Evolutionary conservation across 2,113 vertebrate genomes (phyloP).

Genomic region (Uropsilus gracilis): DNA sequence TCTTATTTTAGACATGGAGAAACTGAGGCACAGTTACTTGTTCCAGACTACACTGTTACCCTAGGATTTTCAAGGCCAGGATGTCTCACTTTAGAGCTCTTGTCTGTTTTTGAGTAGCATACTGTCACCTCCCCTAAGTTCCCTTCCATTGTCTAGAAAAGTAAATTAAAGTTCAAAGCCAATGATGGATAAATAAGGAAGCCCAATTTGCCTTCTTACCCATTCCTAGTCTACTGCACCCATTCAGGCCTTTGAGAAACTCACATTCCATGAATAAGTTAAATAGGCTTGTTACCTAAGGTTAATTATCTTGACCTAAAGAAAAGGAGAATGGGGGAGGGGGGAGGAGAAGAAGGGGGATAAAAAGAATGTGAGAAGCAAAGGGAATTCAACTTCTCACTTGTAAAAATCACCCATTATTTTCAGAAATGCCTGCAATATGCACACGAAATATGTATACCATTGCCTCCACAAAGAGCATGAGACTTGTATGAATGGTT

Average conservation of each 20-base stretch:
- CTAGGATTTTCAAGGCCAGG: conserved; percentile 22
- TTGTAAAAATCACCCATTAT: background rate
- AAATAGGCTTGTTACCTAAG: conserved; percentile 7
- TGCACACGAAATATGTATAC: conserved; percentile 6
- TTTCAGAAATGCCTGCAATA: conserved; percentile 65
- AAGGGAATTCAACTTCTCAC: background rate
- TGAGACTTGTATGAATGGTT: conserved; percentile 32
- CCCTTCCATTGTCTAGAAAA: background rate
- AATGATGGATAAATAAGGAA: conserved; percentile 15
- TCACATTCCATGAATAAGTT: conserved; percentile 9
- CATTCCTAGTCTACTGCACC: background rate
- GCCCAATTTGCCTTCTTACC: background rate
- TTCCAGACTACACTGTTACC: background rate
- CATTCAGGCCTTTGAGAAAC: background rate
- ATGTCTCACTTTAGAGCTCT: background rate
- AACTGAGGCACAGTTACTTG: background rate
- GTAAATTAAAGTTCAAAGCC: background rate
- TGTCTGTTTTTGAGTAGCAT: conserved; percentile 12
- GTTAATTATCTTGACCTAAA: background rate
- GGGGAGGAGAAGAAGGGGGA: too few relatives aligned
- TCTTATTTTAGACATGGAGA: conserved; percentile 24
- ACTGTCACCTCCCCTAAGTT: background rate
- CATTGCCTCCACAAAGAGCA: conserved; percentile 1
- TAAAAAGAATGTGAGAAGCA: conserved; percentile 40
- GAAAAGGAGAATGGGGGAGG: background rate